These are phyloP conservation scores for Trematomus loennbergii DNA, from an alignment of 2,113 vertebrate species.

Conservation along the genomic window DNA sequence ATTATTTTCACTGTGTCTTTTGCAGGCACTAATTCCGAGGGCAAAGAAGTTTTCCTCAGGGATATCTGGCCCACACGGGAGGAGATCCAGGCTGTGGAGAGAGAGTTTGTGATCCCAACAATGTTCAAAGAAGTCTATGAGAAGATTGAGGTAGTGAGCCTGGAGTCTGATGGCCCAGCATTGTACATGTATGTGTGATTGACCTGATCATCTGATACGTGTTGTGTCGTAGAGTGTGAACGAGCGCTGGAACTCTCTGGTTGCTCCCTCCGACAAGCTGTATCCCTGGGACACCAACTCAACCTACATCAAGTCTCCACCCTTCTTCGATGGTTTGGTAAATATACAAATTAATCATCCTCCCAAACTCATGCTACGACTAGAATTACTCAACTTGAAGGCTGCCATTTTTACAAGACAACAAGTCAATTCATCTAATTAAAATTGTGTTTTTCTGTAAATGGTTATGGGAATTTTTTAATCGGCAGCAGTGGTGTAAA, in stretches of 20 bases:
- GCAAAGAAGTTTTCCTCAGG: slow-evolving; percentile 90
- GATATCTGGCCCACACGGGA: slow-evolving; percentile 97
- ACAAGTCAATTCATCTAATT: too few relatives aligned
- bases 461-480: too few relatives aligned
- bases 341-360: background rate
- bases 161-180: rapidly evolving
- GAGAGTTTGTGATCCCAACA: slow-evolving; percentile 91
- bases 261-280: slow-evolving; percentile 89
- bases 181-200: rapidly evolving
- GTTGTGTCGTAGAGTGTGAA: slow-evolving; percentile 88
- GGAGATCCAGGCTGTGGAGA: slow-evolving; percentile 94
- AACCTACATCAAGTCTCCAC: slow-evolving; percentile 98
- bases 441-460: too few relatives aligned
- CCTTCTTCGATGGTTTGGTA: slow-evolving; percentile 96
- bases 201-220: background rate
- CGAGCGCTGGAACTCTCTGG: slow-evolving; percentile 93
- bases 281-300: slow-evolving; percentile 94
- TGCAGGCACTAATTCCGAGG: slow-evolving; percentile 86
- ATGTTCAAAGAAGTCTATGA: slow-evolving; percentile 99
- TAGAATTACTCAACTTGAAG: too few relatives aligned
- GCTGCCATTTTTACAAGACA: too few relatives aligned
- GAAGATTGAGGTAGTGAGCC: slow-evolving; percentile 91
- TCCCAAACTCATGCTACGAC: background rate
- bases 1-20: background rate
- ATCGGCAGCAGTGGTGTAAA: too few relatives aligned